Percentiles rank a stretch among this genome's conserved stretches.
phyloP scores from a whole-genome alignment of 2,888 invertebrate genomes.

The Erpobdella octoculata region DNA sequence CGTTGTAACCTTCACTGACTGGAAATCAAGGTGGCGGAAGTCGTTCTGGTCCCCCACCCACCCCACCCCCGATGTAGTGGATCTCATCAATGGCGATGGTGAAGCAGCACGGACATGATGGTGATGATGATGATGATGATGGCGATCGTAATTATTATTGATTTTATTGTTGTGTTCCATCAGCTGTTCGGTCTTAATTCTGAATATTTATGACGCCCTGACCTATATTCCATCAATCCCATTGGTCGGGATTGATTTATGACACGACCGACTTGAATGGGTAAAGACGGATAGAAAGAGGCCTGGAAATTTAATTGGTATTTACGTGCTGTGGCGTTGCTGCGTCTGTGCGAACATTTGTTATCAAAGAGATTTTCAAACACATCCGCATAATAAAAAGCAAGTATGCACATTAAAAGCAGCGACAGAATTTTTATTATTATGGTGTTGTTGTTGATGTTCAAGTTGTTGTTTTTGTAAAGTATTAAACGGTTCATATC shows the following conservation, averaged over 20 bases:
- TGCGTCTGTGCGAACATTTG: background rate
- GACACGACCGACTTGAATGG: background rate
- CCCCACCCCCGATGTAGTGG: background rate
- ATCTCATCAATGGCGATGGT: background rate
- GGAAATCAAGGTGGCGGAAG: background rate
- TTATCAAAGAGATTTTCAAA: too few relatives aligned
- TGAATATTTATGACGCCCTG: constrained; percentile 12
- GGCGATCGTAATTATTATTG: background rate
- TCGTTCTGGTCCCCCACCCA: background rate
- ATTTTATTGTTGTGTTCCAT: background rate
- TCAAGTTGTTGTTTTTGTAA: too few relatives aligned
- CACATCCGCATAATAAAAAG: too few relatives aligned
- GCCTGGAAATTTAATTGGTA: background rate
- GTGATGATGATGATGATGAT: constrained; percentile 21
- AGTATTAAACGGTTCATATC: too few relatives aligned
- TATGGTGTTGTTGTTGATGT: too few relatives aligned
- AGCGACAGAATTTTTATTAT: too few relatives aligned
- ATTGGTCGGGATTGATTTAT: constrained; percentile 10
- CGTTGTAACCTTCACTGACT: background rate
- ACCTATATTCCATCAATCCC: constrained; percentile 10
- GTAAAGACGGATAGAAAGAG: background rate
- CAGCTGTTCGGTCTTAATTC: constrained; percentile 6
- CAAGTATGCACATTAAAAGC: too few relatives aligned
- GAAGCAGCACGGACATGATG: constrained; percentile 9
- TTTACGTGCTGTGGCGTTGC: background rate